phyloP scores from a whole-genome alignment of 1,140 invertebrate genomes.

The Popillia japonica region DNA sequence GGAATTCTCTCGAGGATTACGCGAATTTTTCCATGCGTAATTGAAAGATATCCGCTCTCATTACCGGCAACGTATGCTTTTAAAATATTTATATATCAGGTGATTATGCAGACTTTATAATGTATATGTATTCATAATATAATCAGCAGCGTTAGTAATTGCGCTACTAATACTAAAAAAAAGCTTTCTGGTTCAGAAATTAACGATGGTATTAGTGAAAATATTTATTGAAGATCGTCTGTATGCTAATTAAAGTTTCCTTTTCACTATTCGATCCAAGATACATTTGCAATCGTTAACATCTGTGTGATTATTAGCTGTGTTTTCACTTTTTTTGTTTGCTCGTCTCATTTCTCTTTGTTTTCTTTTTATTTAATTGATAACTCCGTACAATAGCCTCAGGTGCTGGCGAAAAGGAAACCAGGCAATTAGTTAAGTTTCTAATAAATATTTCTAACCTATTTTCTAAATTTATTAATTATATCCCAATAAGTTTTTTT shows the following conservation, averaged over 20 bases:
- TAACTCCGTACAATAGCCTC: background rate
- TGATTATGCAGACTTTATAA: background rate
- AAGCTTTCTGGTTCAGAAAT: background rate
- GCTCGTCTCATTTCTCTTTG: background rate
- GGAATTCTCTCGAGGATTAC: too few species aligned
- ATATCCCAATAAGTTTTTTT: too few species aligned
- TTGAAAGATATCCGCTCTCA: too few species aligned
- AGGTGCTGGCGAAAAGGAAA: background rate
- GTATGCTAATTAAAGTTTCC: slow-evolving; percentile 30
- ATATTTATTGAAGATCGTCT: background rate
- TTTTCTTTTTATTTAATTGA: background rate
- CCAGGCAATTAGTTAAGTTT: too few species aligned
- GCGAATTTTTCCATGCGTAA: too few species aligned
- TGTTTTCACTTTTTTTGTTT: slow-evolving; percentile 24
- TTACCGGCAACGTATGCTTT: too few species aligned
- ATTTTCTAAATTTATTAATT: too few species aligned
- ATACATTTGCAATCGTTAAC: background rate
- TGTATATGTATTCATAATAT: too few species aligned
- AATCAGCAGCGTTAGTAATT: background rate
- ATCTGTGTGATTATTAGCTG: background rate
- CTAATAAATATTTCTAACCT: too few species aligned
- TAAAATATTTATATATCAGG: too few species aligned
- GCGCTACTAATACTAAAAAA: background rate
- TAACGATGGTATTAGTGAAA: background rate
- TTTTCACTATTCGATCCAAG: slow-evolving; percentile 13